Evolutionary conservation across 2,888 invertebrate genomes (phyloP), one percentile per base, ranked within the genome.

Genomic region (Stomorhina lunata): DNA sequence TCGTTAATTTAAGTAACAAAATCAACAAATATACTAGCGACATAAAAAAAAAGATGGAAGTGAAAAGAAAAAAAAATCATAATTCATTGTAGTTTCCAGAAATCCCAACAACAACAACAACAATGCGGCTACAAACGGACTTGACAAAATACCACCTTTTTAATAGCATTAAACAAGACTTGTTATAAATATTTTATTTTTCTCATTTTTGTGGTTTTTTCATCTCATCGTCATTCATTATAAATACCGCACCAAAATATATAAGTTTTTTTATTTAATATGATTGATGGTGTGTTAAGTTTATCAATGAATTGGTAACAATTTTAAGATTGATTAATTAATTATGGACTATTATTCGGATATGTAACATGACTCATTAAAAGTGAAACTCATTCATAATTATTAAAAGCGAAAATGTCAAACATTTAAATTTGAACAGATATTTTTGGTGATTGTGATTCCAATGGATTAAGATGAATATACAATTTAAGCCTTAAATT

Each of bases 31-130:
- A n/a, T n/a, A 20, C 20, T 17, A 63, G 15, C 59, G 9, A 75
- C 25, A 72, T 25, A 43, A 57, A 10, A 69, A 69, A 40, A 53
- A 10, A 32, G n/a, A n/a, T n/a, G n/a, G n/a, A n/a, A n/a, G n/a
- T n/a, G n/a, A n/a, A 69, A 72, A 37, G 53, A 59, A 50, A 20
- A 45, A 48, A 78, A 63, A 80, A 65, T 84, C 78, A 84, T 84
- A 84, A 84, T 57, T 83, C 83, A 84, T 83, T 84, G 82, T 63
- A 43, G 81, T 72, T 57, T 61, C 15, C 29, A 43, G 29, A 43
- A 57, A 53, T 32, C 4, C 40, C 17, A 12, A 25, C 50, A 57
- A 27, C 27, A 65, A 17, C 6, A 48, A 34, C n/a, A 2, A 53
- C 0, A 27, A 53, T 27, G 15, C 12, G n/a, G 10, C 7, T 12